Percentiles rank a stretch among this genome's conserved stretches.
phyloP scores from a whole-genome alignment of 2,797 vertebrate genomes.

The Erpetoichthys calabaricus region DNA sequence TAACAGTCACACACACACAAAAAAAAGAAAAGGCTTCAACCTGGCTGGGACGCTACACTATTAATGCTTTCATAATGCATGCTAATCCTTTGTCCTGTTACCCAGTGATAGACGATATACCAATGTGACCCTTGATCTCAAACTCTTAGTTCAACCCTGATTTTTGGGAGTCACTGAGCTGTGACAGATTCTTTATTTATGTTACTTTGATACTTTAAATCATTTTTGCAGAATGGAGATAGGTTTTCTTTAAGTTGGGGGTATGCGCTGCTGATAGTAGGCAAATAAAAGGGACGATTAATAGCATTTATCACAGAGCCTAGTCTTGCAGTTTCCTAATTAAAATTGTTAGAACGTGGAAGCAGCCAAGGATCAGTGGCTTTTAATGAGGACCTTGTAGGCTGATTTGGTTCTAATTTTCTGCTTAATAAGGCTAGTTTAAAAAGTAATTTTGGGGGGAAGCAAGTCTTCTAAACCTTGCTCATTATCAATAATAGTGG shows the following conservation, averaged over 20 bases:
- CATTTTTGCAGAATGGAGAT: too few relatives aligned
- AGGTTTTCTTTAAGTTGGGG: slow-evolving; percentile 11
- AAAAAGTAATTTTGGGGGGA: slow-evolving; percentile 83
- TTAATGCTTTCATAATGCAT: too few relatives aligned
- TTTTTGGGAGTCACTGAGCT: too few relatives aligned
- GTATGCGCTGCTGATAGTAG: slow-evolving; percentile 38
- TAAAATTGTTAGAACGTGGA: slow-evolving; percentile 75
- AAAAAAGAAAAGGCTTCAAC: too few relatives aligned
- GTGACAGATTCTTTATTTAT: too few relatives aligned
- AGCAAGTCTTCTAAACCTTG: slow-evolving; percentile 72
- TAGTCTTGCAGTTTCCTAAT: slow-evolving; percentile 71
- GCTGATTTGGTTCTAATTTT: slow-evolving; percentile 91
- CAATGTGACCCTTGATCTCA: too few relatives aligned
- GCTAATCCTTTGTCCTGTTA: too few relatives aligned
- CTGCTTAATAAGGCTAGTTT: slow-evolving; percentile 86
- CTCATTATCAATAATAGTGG: slow-evolving; percentile 75
- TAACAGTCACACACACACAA: too few relatives aligned
- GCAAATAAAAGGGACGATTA: slow-evolving; percentile 81
- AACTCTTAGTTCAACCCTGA: too few relatives aligned
- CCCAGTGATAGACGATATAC: too few relatives aligned
- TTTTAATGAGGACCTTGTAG: slow-evolving; percentile 86
- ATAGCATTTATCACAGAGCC: slow-evolving; percentile 70
- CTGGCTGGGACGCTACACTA: too few relatives aligned
- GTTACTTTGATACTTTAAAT: too few relatives aligned
- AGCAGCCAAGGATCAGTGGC: slow-evolving; percentile 77